Conservation (phyloP, 1,140 invertebrate genomes). For the Brachionus rubens region DNA sequence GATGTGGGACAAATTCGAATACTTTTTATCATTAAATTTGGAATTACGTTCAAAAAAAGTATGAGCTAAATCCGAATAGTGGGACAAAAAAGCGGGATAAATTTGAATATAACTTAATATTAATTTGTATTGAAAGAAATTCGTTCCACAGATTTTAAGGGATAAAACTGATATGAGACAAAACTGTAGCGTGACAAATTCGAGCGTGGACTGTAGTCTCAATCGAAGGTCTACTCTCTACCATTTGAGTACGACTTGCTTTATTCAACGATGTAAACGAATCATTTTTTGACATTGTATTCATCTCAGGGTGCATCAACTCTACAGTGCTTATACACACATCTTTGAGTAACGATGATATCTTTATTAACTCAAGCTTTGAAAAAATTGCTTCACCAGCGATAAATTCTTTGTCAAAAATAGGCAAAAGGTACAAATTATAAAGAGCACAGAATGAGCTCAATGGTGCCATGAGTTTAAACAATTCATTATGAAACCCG, state of each 20-base stretch:
- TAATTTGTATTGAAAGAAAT: no score
- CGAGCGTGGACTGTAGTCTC: background rate
- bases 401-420: conserved; percentile 42
- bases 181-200: no score
- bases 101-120: no score
- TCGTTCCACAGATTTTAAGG: no score
- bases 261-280: background rate
- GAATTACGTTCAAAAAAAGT: no score
- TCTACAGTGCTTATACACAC: conserved; percentile 33
- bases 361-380: conserved; percentile 10
- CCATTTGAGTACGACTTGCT: background rate
- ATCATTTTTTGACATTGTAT: background rate
- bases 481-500: background rate
- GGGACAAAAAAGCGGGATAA: no score
- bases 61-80: no score
- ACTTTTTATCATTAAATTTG: no score
- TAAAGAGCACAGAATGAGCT: conserved; percentile 41
- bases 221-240: background rate
- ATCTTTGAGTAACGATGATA: background rate
- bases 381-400: conserved; percentile 23
- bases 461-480: conserved; percentile 13
- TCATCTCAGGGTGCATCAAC: conserved; percentile 39
- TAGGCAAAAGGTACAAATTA: conserved; percentile 26
- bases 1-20: no score
- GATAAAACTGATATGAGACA: no score